A percentile compares a stretch with the other conserved stretches of the same genome.
Conservation (phyloP, 2,113 vertebrate species). For the Crotalus viridis region DNA sequence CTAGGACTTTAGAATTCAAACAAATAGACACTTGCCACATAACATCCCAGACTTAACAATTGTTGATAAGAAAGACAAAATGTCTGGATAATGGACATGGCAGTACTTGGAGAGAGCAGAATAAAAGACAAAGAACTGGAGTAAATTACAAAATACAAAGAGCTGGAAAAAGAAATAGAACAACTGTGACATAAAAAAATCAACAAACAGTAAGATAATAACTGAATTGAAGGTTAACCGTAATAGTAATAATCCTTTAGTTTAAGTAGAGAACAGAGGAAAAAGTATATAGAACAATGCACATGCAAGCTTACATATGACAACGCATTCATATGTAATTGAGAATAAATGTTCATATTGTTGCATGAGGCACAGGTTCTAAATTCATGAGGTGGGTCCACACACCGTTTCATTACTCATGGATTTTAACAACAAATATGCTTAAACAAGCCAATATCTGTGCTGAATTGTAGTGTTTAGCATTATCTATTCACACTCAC, state of each 20-base stretch:
- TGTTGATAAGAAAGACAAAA: not conserved
- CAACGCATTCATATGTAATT: not conserved
- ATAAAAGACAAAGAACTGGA: not conserved
- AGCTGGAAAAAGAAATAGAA: not conserved
- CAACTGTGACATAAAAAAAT: not conserved
- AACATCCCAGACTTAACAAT: not conserved
- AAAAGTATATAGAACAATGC: not conserved
- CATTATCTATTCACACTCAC: not conserved
- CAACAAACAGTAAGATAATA: not conserved
- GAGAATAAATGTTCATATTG: accelerated
- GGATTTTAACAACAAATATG: not conserved
- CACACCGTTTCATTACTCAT: not conserved
- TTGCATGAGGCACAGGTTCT: not conserved
- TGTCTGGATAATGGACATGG: not conserved
- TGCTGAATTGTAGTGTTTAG: not conserved
- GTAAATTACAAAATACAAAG: not conserved
- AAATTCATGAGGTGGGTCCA: not conserved
- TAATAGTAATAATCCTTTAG: slow-evolving; percentile 41
- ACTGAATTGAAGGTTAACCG: not conserved
- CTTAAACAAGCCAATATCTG: not conserved
- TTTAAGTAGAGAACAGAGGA: slow-evolving; percentile 15
- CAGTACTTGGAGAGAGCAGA: not conserved
- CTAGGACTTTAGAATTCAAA: not conserved
- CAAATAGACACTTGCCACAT: not conserved
- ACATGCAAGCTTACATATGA: not conserved